Base-by-base conservation (phyloP, 64 coral and sea anemone genomes). In the Stylophora pistillata region DNA sequence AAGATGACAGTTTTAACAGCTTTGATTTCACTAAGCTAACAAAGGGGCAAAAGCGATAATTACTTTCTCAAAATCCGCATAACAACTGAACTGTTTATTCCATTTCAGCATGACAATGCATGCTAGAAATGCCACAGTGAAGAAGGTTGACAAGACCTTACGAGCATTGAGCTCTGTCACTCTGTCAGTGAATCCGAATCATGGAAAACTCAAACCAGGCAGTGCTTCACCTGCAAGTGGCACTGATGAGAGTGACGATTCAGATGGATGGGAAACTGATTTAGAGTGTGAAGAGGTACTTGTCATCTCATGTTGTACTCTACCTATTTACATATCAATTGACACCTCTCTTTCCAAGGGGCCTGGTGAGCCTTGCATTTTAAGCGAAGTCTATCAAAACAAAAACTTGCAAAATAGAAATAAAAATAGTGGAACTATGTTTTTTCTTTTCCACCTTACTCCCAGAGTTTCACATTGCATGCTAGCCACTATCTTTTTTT, bases 191-290 rank as follows among this genome's bases (percentile, higher is more conserved):
- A 69, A 18, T 16, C 37, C 62, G 23, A 27, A 33, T 12, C 20
- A 25, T 23, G 41, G 9, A 25, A 20, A 53, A 15, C 29, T 84
- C 9, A 84, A 84, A 30, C 78, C 16, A 10, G 78, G 41, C 15
- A 56, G 69, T 15, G 15, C 26, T 73, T 30, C 89, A 21, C 30
- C 33, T 10, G 57, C 20, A 18, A 28, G 11, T 0, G 29, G 41
- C 31, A 70, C 64, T 69, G 78, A 77, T 4, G 76, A 86, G 56
- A 93, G 91, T 53, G 91, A 82, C 15, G 92, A 89, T 59, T 89
- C 82, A 28, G 93, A 95, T 77, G 91, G 91, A 16, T 96, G 95
- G 91, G 95, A 96, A 73, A 96, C 95, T 15, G 95, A 96, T 56
- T 89, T 96, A 66, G 95, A 96, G 69, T 77, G 69, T 74, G 91